phyloP scores from a whole-genome alignment of 2,797 vertebrate species.

The Dicrostonyx torquatus region DNA sequence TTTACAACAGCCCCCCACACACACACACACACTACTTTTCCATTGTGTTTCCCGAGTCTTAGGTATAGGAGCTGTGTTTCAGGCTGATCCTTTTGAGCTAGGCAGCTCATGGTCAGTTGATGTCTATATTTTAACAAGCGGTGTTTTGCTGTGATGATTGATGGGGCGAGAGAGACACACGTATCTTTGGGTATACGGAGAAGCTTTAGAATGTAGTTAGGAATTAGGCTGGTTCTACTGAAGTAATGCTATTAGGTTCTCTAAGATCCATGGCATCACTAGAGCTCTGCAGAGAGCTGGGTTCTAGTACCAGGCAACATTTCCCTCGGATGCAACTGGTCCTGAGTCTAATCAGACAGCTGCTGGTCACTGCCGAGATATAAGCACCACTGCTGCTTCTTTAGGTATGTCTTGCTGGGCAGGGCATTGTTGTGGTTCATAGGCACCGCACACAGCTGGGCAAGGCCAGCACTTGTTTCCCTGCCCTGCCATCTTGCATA shows the following conservation, averaged over 20 bases:
- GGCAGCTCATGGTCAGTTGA: background rate
- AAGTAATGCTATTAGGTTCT: background rate
- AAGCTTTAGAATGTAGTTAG: background rate
- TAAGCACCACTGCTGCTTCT: background rate
- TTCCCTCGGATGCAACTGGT: background rate
- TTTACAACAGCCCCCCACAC: background rate
- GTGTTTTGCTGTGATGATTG: background rate
- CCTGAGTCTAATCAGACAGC: background rate
- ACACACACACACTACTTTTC: background rate
- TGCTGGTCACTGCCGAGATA: background rate
- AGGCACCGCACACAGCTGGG: background rate
- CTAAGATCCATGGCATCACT: background rate
- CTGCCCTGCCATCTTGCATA: background rate
- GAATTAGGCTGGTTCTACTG: background rate
- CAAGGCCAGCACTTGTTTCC: background rate
- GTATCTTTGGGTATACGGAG: background rate
- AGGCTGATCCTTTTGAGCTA: background rate
- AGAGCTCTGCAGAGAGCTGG: background rate
- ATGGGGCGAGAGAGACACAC: background rate
- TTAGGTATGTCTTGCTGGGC: background rate
- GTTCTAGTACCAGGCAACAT: background rate
- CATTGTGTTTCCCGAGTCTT: background rate
- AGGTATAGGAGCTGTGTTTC: background rate
- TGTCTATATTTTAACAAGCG: background rate
- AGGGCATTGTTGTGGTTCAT: background rate